Evolutionary conservation across 2,113 vertebrate species (phyloP).

Genomic region (Cyanoderma ruficeps): DNA sequence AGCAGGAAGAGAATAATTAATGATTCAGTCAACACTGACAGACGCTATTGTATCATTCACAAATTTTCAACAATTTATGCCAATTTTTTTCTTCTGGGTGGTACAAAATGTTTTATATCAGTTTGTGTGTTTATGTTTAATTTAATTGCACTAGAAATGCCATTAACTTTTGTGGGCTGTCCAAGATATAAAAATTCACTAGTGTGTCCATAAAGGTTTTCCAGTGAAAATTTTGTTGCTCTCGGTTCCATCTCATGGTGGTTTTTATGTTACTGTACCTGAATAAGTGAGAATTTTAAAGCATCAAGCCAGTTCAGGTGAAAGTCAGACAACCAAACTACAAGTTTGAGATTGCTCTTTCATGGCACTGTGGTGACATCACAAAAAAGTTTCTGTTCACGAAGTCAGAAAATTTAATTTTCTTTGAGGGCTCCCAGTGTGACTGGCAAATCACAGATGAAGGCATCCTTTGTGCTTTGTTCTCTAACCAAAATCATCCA

Average conservation of each 20-base stretch:
- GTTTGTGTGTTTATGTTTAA: not conserved
- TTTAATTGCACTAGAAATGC: not conserved
- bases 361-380: not conserved
- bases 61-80: not conserved
- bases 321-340: not conserved
- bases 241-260: not conserved
- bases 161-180: not conserved
- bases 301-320: not conserved
- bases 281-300: not conserved
- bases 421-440: not conserved
- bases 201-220: not conserved
- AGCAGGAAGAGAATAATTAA: not conserved
- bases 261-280: not conserved
- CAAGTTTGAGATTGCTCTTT: not conserved
- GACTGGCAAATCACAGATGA: not conserved
- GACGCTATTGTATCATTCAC: not conserved
- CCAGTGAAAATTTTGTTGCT: not conserved
- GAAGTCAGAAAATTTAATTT: slow-evolving; percentile 27
- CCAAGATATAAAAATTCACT: not conserved
- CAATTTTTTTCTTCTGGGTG: not conserved
- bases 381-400: not conserved
- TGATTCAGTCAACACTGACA: not conserved
- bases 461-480: not conserved
- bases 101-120: not conserved
- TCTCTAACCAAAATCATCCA: not conserved